These are phyloP conservation scores for Drosophila leontia DNA, from an alignment of 1,140 invertebrate species.

Conservation along the genomic window DNA sequence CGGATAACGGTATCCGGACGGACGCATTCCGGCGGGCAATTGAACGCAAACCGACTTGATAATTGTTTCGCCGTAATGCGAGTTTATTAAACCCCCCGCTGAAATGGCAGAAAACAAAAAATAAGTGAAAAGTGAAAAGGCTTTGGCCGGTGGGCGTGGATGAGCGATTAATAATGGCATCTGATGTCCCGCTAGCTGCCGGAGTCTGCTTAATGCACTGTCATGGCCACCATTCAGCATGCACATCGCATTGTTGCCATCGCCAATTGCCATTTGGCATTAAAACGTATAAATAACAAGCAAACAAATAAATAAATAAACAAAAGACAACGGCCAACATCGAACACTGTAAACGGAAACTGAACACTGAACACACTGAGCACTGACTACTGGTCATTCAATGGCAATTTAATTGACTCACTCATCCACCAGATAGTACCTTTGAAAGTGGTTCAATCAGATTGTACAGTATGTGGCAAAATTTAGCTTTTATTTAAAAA, in stretches of 20 bases:
- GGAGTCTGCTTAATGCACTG: constrained; percentile 66
- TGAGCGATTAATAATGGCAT: constrained; percentile 45
- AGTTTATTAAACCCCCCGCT: constrained; percentile 37
- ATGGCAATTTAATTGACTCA: constrained; percentile 71
- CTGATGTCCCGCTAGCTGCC: constrained; percentile 33
- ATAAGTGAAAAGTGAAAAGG: constrained; percentile 14
- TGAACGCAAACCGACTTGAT: constrained; percentile 52
- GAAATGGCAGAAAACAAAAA: constrained; percentile 15
- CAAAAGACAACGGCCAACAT: constrained; percentile 54
- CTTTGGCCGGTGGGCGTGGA: not conserved
- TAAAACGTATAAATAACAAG: constrained; percentile 74
- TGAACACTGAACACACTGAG: constrained; percentile 27
- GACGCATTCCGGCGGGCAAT: constrained; percentile 44
- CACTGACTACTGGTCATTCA: constrained; percentile 31
- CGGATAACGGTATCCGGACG: constrained; percentile 3
- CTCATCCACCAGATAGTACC: constrained; percentile 11
- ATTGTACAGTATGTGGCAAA: constrained; percentile 11
- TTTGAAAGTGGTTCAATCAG: constrained; percentile 22
- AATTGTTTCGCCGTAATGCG: constrained; percentile 53
- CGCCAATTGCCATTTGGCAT: constrained; percentile 65
- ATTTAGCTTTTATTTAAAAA: not conserved
- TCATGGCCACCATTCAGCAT: constrained; percentile 56
- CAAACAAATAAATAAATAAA: constrained; percentile 57
- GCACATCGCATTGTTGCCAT: constrained; percentile 31
- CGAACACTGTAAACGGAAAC: constrained; percentile 24